Evolutionary conservation across 2,113 vertebrate species (phyloP).

Genomic region (Elanoides forficatus): DNA sequence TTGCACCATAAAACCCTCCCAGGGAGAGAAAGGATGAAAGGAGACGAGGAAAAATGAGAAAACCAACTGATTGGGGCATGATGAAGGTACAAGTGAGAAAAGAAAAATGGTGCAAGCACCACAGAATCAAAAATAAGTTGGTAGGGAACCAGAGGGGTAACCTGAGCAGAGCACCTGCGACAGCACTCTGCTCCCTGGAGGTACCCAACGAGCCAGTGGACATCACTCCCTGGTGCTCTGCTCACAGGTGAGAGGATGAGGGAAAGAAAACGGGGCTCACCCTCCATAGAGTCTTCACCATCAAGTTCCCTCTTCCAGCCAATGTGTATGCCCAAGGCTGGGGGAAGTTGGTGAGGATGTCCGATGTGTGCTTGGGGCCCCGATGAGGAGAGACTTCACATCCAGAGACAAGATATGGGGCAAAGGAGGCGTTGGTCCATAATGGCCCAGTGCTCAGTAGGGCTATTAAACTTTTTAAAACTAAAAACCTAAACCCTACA

Average conservation of each 20-base stretch:
- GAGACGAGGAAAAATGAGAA: neutral
- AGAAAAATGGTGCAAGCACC: neutral
- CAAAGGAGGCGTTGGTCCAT: neutral
- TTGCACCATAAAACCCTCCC: neutral
- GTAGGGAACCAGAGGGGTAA: neutral
- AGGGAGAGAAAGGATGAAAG: neutral
- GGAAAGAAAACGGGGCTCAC: neutral
- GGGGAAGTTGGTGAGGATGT: neutral
- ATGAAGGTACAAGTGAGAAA: neutral
- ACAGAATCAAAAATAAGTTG: neutral
- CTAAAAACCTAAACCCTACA: neutral
- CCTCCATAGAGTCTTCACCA: neutral
- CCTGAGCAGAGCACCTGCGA: neutral
- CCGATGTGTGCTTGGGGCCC: neutral
- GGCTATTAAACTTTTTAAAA: neutral
- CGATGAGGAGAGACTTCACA: neutral
- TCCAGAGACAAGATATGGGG: neutral
- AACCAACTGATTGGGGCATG: accelerated
- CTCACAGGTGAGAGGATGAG: neutral
- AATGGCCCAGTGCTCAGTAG: neutral
- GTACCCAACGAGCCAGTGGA: neutral
- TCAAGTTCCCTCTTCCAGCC: neutral
- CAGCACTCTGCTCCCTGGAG: neutral
- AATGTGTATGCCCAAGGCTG: too few species aligned
- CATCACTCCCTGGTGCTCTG: neutral